These are phyloP conservation scores for Apamea sordens DNA, from an alignment of 2,888 invertebrate genomes.

Conservation along the genomic window DNA sequence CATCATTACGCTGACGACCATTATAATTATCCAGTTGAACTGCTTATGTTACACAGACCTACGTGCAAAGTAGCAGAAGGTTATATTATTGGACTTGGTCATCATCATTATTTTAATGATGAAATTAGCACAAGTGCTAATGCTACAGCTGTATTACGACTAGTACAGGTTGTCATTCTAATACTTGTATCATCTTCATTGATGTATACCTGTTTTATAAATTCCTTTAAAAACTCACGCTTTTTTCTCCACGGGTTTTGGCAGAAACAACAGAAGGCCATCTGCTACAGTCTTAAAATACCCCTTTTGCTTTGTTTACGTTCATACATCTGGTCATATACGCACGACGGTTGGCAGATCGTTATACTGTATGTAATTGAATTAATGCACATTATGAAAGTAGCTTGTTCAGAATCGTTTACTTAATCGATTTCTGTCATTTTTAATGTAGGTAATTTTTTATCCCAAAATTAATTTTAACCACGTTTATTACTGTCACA, in stretches of 20 bases:
- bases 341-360: no score
- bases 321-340: no score
- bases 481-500: no score
- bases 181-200: background rate
- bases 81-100: conserved; percentile 5
- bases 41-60: conserved; percentile 13
- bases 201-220: background rate
- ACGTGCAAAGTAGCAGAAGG: conserved; percentile 15
- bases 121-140: conserved; percentile 13
- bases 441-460: no score
- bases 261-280: background rate
- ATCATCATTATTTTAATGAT: conserved; percentile 30
- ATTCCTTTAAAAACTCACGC: background rate
- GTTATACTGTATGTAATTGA: no score
- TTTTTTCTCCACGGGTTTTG: background rate
- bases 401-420: no score
- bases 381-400: no score
- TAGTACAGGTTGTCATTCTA: background rate
- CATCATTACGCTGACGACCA: conserved; percentile 1
- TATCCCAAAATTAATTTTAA: no score
- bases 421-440: no score
- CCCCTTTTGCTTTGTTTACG: background rate
- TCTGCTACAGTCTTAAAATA: background rate
- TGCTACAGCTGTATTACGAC: conserved; percentile 8
- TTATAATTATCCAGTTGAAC: conserved; percentile 4